phyloP scores from a whole-genome alignment of 1,140 invertebrate species.

The Pseudachorutes palmiensis region DNA sequence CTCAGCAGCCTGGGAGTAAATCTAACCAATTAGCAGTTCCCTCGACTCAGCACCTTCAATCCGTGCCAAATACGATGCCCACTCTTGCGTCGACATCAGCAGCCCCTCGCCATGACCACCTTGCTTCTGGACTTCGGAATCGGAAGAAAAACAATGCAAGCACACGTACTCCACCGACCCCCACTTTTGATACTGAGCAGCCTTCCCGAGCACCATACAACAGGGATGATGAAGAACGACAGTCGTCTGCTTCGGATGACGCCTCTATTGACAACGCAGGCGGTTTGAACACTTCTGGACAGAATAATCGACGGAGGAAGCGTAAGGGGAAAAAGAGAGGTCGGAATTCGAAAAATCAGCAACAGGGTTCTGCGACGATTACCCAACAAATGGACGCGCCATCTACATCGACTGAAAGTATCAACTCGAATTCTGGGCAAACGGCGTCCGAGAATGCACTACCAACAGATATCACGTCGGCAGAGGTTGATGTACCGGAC shows the following conservation, averaged over 20 bases:
- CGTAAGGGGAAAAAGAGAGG: slow-evolving; percentile 14
- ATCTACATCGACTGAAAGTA: slow-evolving; percentile 64
- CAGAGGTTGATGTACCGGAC: too few species aligned
- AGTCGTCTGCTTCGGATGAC: background rate
- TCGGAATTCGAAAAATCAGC: slow-evolving; percentile 11
- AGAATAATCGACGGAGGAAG: too few species aligned
- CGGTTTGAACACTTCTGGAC: too few species aligned
- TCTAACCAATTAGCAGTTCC: background rate
- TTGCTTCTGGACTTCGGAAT: background rate
- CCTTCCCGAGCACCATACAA: background rate
- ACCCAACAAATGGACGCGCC: slow-evolving; percentile 59
- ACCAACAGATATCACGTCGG: too few species aligned
- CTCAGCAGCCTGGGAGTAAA: background rate
- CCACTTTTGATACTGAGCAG: too few species aligned
- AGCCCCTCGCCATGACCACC: background rate
- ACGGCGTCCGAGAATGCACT: too few species aligned
- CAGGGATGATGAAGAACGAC: background rate
- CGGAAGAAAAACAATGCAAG: slow-evolving; percentile 24
- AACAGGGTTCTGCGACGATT: slow-evolving; percentile 37
- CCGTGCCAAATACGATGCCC: background rate
- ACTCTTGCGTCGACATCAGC: background rate
- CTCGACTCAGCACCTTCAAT: background rate
- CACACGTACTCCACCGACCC: slow-evolving; percentile 5
- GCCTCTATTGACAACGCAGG: background rate
- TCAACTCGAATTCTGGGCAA: slow-evolving; percentile 49